These are phyloP conservation scores for Holacanthella duospinosa DNA, from an alignment of 2,888 invertebrate species.

Conservation along the genomic window DNA sequence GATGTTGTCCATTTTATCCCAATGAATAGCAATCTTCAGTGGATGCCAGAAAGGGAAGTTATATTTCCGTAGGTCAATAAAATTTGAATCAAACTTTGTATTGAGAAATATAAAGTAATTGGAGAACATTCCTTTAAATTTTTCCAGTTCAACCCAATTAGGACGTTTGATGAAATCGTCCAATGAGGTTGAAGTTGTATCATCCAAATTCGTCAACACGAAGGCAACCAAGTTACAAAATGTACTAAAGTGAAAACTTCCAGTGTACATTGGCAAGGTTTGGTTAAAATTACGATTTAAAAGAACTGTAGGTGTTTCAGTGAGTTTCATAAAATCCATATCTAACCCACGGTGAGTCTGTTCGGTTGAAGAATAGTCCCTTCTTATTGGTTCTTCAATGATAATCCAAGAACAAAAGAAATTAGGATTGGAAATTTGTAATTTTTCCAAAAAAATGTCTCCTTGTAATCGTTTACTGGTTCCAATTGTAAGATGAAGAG, in stretches of 20 bases:
- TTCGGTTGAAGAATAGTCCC: background rate
- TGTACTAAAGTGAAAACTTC: background rate
- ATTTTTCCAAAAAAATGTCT: background rate
- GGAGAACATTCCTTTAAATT: background rate
- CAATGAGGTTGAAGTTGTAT: background rate
- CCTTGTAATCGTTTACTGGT: too few relatives aligned
- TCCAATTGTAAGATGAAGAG: too few relatives aligned
- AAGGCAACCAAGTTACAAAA: background rate
- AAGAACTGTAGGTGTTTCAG: background rate
- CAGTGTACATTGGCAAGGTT: background rate
- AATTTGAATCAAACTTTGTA: background rate
- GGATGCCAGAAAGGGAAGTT: background rate
- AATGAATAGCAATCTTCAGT: background rate
- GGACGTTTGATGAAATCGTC: background rate
- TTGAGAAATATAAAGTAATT: background rate
- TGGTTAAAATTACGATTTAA: background rate
- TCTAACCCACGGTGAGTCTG: too few relatives aligned
- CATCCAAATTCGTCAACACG: background rate
- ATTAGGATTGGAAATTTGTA: background rate
- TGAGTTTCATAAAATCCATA: background rate
- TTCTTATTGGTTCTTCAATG: background rate
- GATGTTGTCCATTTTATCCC: background rate
- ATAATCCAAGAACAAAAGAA: background rate
- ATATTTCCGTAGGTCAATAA: background rate
- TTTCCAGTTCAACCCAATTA: background rate